Base-by-base conservation (phyloP, 2,113 vertebrate genomes). In the Zosterops japonicus region DNA sequence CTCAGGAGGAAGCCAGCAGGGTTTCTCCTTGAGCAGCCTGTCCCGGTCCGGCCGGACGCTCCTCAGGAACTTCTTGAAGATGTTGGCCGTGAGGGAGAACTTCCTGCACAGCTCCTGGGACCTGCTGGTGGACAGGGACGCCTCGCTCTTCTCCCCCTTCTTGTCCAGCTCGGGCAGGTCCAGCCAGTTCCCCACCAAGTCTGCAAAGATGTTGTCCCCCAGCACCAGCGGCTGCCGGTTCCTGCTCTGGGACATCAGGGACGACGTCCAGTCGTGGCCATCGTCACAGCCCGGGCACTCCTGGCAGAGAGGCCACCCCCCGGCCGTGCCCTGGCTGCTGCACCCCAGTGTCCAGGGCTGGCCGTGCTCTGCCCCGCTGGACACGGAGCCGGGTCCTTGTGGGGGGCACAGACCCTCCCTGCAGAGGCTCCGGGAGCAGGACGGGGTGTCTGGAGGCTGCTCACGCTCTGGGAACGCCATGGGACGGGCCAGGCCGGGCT, bases 131-230 rank as follows among this genome's bases (percentile, higher is more conserved):
- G 94, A 91, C 33, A 98, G 96, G 15, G 98, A 97, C 1, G 93
- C 95, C 59, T 98, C 98, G 19, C 63, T 93, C 90, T 95, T 97
- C 61, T 83, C 98, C 70, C 83, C 96, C 11, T 98, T 97, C 96
- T 98, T 98, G 49, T 99, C 99, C 94, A 99, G 94, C 95, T 99
- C 99, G 0, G 99, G 99, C 92, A 99, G 95, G 96, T 99, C 99
- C 95, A 99, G 95, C 99, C 99, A 99, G 97, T 99, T 99, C 65
- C 99, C 99, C 82, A 99, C 99, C 9, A 99, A 98, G 97, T 99
- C 99, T 2, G 99, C 99, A 5, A 99, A 99, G 92, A 99, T 96
- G 35, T 99, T 99, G 94, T 99, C 99, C 3, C 99, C 99, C 82
- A 99, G 91, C 35, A 99, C 98, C 89, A 99, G 97, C 0, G 99